Percentiles rank a stretch among this genome's conserved stretches.
These are phyloP conservation scores for Piaya cayana DNA, from an alignment of 2,113 vertebrate genomes.

Conservation along the genomic window DNA sequence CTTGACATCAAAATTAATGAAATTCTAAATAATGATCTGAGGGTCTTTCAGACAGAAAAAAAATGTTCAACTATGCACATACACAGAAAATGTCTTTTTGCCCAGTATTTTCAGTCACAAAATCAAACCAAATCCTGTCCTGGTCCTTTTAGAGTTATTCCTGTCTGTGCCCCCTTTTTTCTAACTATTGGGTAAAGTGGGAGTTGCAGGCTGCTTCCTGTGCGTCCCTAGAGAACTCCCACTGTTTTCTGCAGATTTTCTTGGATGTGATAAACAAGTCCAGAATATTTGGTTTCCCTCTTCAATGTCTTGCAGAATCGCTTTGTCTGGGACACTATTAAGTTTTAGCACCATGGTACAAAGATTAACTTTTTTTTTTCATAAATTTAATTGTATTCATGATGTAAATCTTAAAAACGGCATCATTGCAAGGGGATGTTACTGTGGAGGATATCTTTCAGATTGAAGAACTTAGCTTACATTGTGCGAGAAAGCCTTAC, in stretches of 20 bases:
- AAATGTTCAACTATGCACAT: not conserved
- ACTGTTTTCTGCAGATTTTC: not conserved
- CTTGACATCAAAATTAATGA: not conserved
- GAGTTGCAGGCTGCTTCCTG: not conserved
- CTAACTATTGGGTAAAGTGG: not conserved
- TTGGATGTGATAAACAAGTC: not conserved
- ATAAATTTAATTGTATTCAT: not conserved
- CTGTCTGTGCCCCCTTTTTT: not conserved
- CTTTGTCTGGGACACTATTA: not conserved
- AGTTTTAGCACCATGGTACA: not conserved
- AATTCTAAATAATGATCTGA: not conserved
- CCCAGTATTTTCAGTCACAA: not conserved
- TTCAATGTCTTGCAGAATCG: not conserved
- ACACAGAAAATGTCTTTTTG: not conserved
- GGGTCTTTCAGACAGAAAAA: not conserved
- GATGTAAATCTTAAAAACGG: not conserved
- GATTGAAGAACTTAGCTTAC: not conserved
- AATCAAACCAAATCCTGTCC: not conserved
- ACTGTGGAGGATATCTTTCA: not conserved
- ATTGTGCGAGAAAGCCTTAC: not conserved
- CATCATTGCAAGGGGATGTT: not conserved
- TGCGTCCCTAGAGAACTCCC: not conserved
- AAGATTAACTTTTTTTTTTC: not conserved
- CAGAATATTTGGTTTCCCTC: not conserved
- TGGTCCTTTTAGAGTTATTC: not conserved